Evolutionary conservation across 2,888 invertebrate species (phyloP).

Genomic region (Mimumesa dahlbomi): DNA sequence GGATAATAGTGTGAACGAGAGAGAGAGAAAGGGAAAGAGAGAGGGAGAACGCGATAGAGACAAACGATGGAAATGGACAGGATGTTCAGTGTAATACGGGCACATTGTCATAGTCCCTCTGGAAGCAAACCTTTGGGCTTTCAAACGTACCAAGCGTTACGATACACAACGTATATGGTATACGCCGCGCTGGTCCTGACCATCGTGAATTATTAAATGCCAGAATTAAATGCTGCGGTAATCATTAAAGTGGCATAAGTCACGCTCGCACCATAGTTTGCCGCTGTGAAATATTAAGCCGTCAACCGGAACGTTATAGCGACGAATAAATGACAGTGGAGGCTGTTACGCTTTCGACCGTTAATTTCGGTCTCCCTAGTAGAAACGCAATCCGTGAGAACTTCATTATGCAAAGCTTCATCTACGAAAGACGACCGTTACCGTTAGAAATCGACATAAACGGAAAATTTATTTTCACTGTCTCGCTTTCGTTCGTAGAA

Average conservation of each 20-base stretch:
- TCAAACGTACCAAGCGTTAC: constrained; percentile 45
- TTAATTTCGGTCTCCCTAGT: constrained; percentile 30
- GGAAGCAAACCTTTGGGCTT: constrained; percentile 52
- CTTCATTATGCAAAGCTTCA: constrained; percentile 32
- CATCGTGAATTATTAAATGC: constrained; percentile 63
- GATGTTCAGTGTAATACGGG: constrained; percentile 39
- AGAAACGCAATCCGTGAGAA: constrained; percentile 11
- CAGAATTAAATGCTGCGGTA: constrained; percentile 60
- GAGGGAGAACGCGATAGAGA: too few relatives aligned
- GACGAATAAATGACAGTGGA: constrained; percentile 52
- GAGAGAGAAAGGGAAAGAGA: neutral
- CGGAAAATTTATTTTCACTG: too few relatives aligned
- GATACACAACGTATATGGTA: constrained; percentile 24
- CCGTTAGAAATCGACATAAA: neutral
- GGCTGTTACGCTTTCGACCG: constrained; percentile 47
- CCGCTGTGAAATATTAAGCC: constrained; percentile 61
- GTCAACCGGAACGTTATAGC: constrained; percentile 41
- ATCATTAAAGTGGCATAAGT: constrained; percentile 59
- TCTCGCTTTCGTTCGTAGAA: too few relatives aligned
- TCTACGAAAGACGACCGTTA: neutral
- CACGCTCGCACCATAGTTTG: constrained; percentile 31
- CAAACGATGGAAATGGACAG: constrained; percentile 25
- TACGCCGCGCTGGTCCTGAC: constrained; percentile 16
- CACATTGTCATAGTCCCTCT: constrained; percentile 61
- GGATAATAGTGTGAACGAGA: constrained; percentile 1